Conservation (phyloP, 1,140 invertebrate species). For the Apis cerana region DNA sequence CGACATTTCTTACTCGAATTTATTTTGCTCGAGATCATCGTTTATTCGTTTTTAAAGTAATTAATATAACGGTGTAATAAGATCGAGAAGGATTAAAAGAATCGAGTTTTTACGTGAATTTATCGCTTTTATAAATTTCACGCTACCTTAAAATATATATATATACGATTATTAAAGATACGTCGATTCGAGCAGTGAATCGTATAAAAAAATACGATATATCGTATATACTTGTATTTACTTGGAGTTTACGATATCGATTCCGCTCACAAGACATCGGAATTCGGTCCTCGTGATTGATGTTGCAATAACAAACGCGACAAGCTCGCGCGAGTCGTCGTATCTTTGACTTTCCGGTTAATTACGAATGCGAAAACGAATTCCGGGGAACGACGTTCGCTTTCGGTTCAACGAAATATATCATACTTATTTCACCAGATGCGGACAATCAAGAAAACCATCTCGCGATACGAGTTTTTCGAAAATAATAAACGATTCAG, state of each 20-base stretch:
- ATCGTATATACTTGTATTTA: background rate
- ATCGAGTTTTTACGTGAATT: too few relatives aligned
- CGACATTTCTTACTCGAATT: background rate
- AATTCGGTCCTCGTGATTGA: slow-evolving; percentile 49
- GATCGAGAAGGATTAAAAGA: too few relatives aligned
- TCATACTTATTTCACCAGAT: slow-evolving; percentile 12
- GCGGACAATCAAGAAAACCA: background rate
- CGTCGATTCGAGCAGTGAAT: background rate
- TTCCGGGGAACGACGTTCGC: background rate
- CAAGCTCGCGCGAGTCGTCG: slow-evolving; percentile 38
- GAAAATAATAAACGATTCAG: slow-evolving; percentile 32
- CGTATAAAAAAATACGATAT: background rate
- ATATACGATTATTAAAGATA: background rate
- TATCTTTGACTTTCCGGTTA: slow-evolving; percentile 30
- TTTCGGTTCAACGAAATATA: background rate
- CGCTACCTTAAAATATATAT: too few relatives aligned
- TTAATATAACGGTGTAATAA: too few relatives aligned
- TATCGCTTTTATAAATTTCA: too few relatives aligned
- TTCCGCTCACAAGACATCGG: slow-evolving; percentile 50
- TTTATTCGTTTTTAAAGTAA: too few relatives aligned
- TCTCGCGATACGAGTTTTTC: background rate
- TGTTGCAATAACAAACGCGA: slow-evolving; percentile 41
- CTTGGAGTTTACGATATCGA: slow-evolving; percentile 15
- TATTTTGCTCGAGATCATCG: too few relatives aligned
- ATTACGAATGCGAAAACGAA: slow-evolving; percentile 43